phyloP scores from a whole-genome alignment of 2,113 vertebrate species.

The Equus quagga region DNA sequence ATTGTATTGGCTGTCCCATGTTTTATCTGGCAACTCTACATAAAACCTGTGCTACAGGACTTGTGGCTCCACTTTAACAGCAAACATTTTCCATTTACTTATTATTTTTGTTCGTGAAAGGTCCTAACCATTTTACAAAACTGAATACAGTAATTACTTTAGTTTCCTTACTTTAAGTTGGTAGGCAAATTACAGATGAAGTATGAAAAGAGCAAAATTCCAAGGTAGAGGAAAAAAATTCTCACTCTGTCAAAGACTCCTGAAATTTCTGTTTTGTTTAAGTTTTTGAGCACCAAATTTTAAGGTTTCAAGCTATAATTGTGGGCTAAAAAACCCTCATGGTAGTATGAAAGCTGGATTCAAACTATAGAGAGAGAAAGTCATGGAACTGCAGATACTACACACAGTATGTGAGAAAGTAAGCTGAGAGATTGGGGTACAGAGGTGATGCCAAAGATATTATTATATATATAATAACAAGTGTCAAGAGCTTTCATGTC shows the following conservation, averaged over 20 bases:
- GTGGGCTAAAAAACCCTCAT: not conserved
- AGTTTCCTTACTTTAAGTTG: not conserved
- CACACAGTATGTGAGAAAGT: not conserved
- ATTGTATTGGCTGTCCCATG: not conserved
- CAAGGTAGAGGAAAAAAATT: not conserved
- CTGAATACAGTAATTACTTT: not conserved
- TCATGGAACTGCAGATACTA: not conserved
- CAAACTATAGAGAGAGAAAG: not conserved
- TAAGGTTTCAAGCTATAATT: not conserved
- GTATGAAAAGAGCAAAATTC: conserved; percentile 9
- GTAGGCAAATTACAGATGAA: not conserved
- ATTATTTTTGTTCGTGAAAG: not conserved
- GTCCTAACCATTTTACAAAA: not conserved
- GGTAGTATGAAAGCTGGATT: not conserved
- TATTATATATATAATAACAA: not conserved
- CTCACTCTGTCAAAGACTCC: not conserved
- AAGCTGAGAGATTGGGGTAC: not conserved
- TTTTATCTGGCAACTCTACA: not conserved
- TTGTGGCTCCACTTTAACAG: not conserved
- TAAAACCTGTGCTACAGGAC: not conserved
- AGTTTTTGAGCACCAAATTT: not conserved
- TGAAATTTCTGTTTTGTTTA: not conserved
- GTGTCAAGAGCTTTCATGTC: not conserved
- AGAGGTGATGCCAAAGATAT: not conserved
- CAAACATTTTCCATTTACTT: not conserved